Conservation (phyloP, 37 sponge, comb jelly and placozoan genomes). For the Theonella swinhoei region DNA sequence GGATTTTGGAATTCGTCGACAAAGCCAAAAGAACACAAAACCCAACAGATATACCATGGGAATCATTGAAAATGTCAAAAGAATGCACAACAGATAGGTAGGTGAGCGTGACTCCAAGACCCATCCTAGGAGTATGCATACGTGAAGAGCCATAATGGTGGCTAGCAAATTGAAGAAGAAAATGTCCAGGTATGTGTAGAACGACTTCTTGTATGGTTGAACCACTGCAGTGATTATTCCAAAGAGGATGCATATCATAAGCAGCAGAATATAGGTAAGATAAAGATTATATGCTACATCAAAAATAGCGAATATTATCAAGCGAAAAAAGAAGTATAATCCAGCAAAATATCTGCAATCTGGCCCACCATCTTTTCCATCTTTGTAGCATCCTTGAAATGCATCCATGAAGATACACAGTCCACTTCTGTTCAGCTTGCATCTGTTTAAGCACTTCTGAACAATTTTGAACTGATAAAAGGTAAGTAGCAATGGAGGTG, state of each 20-base stretch:
- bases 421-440: neutral
- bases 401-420: neutral
- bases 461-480: constrained; percentile 1
- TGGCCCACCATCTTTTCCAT: neutral
- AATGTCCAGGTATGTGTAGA: neutral
- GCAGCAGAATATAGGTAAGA: neutral
- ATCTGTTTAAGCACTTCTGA: constrained; percentile 4
- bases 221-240: neutral
- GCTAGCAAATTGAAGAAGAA: neutral
- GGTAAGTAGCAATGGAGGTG: constrained; percentile 5
- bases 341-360: neutral
- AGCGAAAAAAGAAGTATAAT: neutral
- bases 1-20: no score
- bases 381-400: neutral
- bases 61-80: no score
- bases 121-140: no score
- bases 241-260: neutral
- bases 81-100: no score
- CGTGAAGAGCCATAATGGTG: neutral
- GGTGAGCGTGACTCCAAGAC: no score
- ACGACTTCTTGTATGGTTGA: neutral
- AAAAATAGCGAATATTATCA: neutral
- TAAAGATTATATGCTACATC: no score
- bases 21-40: no score
- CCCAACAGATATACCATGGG: no score